phyloP scores from a whole-genome alignment of 1,140 invertebrate species.

The Maconellicoccus hirsutus region DNA sequence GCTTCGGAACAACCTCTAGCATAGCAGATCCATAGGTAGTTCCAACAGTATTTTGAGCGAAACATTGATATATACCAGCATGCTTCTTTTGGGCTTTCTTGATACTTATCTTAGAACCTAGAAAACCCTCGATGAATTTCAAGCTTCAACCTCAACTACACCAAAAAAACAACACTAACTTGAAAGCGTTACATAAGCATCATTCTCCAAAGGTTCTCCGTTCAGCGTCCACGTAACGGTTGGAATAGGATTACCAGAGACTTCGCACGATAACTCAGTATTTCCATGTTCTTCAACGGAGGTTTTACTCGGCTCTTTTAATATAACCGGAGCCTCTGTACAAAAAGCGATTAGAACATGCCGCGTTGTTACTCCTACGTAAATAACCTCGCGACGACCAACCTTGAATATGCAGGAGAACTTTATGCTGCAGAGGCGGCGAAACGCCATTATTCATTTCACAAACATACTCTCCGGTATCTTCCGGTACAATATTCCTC shows the following conservation, averaged over 20 bases:
- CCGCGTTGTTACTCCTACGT: not conserved
- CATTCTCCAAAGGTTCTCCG: slow-evolving; percentile 49
- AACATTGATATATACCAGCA: slow-evolving; percentile 79
- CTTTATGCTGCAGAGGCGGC: slow-evolving; percentile 37
- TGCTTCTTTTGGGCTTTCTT: slow-evolving; percentile 61
- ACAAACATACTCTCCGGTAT: slow-evolving; percentile 60
- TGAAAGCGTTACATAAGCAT: slow-evolving; percentile 39
- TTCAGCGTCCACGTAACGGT: slow-evolving; percentile 72
- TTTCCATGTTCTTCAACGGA: slow-evolving; percentile 51
- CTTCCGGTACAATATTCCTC: slow-evolving; percentile 43
- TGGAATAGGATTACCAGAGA: slow-evolving; percentile 56
- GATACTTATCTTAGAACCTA: slow-evolving; percentile 48
- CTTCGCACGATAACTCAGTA: slow-evolving; percentile 48
- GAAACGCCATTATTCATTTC: slow-evolving; percentile 40
- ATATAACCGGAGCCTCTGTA: slow-evolving; percentile 47
- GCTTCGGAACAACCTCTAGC: slow-evolving; percentile 59
- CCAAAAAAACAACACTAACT: slow-evolving; percentile 32
- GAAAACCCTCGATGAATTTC: slow-evolving; percentile 14
- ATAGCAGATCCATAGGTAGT: slow-evolving; percentile 48
- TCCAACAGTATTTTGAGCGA: slow-evolving; percentile 69
- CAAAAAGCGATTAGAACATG: not conserved
- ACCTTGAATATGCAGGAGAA: slow-evolving; percentile 39
- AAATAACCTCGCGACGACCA: not conserved
- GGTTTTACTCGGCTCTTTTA: slow-evolving; percentile 43
- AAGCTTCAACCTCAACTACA: not conserved